Base-by-base conservation (phyloP, 1,140 invertebrate genomes). In the Drosophila tristis region DNA sequence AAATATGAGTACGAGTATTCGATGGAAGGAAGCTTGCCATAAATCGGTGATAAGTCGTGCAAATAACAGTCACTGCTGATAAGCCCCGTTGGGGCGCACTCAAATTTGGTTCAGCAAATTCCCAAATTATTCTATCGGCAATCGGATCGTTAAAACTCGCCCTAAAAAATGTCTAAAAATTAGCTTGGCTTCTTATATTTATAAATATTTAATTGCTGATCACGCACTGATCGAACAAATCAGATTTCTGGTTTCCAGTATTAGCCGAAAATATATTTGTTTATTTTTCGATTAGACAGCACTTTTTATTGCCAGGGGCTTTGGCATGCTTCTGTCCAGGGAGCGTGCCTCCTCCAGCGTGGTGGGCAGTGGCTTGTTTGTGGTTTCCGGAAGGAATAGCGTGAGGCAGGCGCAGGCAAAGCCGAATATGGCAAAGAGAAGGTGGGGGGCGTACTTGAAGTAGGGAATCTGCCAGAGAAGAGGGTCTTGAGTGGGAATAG, bases 371-470 rank as follows among this genome's bases (percentile, higher is more conserved):
- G 94, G 94, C 23, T 93, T 90, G 23, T 94, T 93, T 11, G 94
- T 92, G 0, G 95, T 96, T 92, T 96, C 95, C 0, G 96, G 96
- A 20, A 96, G 94, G 5, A 94, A 77, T 1, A 95, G 91, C 0
- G 94, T 91, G 2, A 95, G 77, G 2, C 94, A 42, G 4, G 95
- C 94, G 4, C 95, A 93, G 2, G 93, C 72, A 1, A 95, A 70
- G 0, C 94, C 93, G 51, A 94, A 93, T 15, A 91, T 66, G 0
- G 94, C 94, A 80, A 96, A 96, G 2, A 95, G 90, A 29, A 96
- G 85, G 11, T 95, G 91, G 0, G 95, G 95, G 1, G 95, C 89
- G 8, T 93, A 93, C 51, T 91, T 79, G 57, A 93, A 92, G 61
- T 93, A 91, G 50, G 86, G 89, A 13, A 92, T 92, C 94, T 94